Percentiles rank a stretch among this genome's conserved stretches.
Evolutionary conservation across 2,113 vertebrate species (phyloP).

Genomic region (Edolisoma coerulescens): DNA sequence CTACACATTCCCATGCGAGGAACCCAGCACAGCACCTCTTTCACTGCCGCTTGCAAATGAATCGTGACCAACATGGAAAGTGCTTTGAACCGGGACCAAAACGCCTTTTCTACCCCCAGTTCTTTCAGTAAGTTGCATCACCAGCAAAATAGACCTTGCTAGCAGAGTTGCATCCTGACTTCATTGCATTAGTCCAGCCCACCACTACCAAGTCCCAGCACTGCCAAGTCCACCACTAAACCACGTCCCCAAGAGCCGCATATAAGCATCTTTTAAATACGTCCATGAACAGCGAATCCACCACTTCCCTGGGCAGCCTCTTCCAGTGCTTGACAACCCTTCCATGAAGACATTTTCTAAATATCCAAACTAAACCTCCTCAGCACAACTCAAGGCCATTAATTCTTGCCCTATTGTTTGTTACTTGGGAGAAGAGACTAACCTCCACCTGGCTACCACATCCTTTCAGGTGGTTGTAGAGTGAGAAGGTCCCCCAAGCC

Average conservation of each 20-base stretch:
- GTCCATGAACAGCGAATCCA: neutral
- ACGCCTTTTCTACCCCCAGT: neutral
- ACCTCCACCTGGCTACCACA: neutral
- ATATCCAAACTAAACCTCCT: neutral
- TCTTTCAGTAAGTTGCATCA: neutral
- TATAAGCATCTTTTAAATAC: accelerated
- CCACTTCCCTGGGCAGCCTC: neutral
- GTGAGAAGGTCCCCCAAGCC: neutral
- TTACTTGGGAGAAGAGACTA: neutral
- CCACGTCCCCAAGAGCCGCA: neutral
- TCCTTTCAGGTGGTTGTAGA: accelerated
- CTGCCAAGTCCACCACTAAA: neutral
- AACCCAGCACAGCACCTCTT: neutral
- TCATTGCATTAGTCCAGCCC: neutral
- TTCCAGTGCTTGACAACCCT: neutral
- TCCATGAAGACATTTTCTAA: neutral
- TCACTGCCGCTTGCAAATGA: accelerated
- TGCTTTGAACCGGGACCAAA: neutral
- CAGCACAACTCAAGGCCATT: neutral
- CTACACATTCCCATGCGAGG: accelerated
- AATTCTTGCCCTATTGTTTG: neutral
- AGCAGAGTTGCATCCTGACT: neutral
- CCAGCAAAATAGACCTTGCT: neutral
- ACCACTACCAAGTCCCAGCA: neutral
- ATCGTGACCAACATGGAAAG: accelerated